Base-by-base conservation (phyloP, 2,113 vertebrate genomes). In the Sarotherodon lohbergeri region DNA sequence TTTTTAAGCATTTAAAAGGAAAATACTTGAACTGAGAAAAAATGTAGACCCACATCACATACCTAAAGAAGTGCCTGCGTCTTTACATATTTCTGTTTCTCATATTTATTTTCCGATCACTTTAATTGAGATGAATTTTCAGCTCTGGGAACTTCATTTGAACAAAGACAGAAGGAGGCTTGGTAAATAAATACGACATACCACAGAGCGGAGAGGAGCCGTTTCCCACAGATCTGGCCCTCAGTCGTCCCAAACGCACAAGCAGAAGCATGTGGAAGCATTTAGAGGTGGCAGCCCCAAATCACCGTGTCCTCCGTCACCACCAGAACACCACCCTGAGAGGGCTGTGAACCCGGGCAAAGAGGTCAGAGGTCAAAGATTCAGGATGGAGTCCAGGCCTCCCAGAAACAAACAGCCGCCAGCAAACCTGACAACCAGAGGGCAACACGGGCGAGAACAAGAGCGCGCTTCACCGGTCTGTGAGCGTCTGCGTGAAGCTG, bases 251-350 rank as follows among this genome's bases (percentile, higher is more conserved):
- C n/a, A 12, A 54, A 80, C 54, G 6, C 81, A 41, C 36, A 10
- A 27, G 88, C 13, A 57, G 57, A 88, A 86, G 29, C 96, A 96
- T 96, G 91, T 96, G 95, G 94, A 95, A 95, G 78, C 87, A 24
- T 94, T 96, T 96, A 96, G 85, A 83, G 46, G 43, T 34, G 82
- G 59, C 86, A 83, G 91, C 88, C 83, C 17, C 84, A 82, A 92
- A 92, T 93, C 85, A 88, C 46, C 73, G 79, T 88, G 90, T 92
- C 91, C 87, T 84, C 90, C 83, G 22, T 93, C 88, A 61, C 43
- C 85, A 87, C 80, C 84, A 66, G 32, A 87, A 81, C 87, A 41
- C 90, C 94, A 79, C 94, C 94, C 88, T 83, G 55, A 83, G 36
- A 87, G 90, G 79, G 86, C 90, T 85, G 81, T 90, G 92, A 94